phyloP scores from a whole-genome alignment of 1,140 invertebrate species.

The Pantala flavescens region DNA sequence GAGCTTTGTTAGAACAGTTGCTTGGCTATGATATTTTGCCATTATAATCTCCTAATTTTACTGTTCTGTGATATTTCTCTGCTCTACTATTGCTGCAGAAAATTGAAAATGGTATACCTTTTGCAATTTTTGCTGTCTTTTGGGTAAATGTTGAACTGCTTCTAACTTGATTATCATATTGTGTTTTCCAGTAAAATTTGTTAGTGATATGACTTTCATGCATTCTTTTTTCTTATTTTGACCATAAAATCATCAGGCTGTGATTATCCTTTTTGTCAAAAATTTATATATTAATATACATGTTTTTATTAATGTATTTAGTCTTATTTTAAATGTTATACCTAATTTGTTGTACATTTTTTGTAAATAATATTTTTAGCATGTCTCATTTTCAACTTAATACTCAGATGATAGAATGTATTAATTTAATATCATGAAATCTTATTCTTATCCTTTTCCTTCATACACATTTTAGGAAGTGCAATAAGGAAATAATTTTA shows the following conservation, averaged over 20 bases:
- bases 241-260: constrained; percentile 1
- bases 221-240: not conserved
- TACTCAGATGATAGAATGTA: too few relatives aligned
- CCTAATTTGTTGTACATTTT: too few relatives aligned
- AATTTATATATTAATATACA: too few relatives aligned
- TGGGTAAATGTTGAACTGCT: not conserved
- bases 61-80: constrained; percentile 9
- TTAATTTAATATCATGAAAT: too few relatives aligned
- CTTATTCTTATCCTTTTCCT: too few relatives aligned
- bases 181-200: not conserved
- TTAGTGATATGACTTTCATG: not conserved
- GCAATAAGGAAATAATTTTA: too few relatives aligned
- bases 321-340: too few relatives aligned
- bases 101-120: not conserved
- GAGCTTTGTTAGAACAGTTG: not conserved
- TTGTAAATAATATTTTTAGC: too few relatives aligned
- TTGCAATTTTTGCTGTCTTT: not conserved
- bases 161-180: not conserved
- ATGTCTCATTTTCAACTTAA: too few relatives aligned
- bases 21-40: constrained; percentile 9
- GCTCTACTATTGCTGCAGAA: not conserved
- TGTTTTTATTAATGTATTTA: too few relatives aligned
- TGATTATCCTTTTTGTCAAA: not conserved
- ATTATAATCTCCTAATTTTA: not conserved
- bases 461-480: too few relatives aligned